These are phyloP conservation scores for Chlamydotis undulata DNA, from an alignment of 2,113 vertebrate species.

Conservation along the genomic window DNA sequence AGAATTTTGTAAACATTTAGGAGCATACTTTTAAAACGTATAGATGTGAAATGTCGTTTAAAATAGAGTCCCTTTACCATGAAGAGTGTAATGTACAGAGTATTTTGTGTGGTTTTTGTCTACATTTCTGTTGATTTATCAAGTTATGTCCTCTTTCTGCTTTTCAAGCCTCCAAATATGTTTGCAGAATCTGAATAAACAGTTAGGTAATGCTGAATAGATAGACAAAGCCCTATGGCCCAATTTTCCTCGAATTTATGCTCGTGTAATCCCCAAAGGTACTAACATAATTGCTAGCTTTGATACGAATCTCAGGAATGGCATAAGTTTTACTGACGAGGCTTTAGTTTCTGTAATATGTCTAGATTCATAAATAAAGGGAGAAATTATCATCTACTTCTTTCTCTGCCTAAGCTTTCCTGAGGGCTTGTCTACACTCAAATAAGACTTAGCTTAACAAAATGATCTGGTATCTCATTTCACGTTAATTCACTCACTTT, in stretches of 20 bases:
- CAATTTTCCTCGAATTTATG: not conserved
- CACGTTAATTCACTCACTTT: not conserved
- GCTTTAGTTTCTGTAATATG: not conserved
- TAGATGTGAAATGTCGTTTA: not conserved
- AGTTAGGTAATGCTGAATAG: not conserved
- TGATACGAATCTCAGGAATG: not conserved
- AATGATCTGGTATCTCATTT: not conserved
- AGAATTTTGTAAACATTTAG: not conserved
- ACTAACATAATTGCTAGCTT: not conserved
- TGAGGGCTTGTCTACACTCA: not conserved
- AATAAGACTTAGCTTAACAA: not conserved
- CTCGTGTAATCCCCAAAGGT: accelerated
- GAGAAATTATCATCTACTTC: not conserved
- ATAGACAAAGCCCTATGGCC: not conserved
- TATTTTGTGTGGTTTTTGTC: not conserved
- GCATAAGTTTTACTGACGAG: not conserved
- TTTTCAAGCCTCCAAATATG: not conserved
- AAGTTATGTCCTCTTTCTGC: not conserved
- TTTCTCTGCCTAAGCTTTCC: not conserved
- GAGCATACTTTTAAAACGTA: not conserved
- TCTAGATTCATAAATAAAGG: not conserved
- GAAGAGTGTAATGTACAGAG: not conserved
- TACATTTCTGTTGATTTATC: not conserved
- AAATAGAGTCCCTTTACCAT: not conserved
- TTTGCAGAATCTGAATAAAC: not conserved